Evolutionary conservation across 1,140 invertebrate genomes (phyloP), one percentile per base, ranked within the genome.

Genomic region (Drosophila carrolli): DNA sequence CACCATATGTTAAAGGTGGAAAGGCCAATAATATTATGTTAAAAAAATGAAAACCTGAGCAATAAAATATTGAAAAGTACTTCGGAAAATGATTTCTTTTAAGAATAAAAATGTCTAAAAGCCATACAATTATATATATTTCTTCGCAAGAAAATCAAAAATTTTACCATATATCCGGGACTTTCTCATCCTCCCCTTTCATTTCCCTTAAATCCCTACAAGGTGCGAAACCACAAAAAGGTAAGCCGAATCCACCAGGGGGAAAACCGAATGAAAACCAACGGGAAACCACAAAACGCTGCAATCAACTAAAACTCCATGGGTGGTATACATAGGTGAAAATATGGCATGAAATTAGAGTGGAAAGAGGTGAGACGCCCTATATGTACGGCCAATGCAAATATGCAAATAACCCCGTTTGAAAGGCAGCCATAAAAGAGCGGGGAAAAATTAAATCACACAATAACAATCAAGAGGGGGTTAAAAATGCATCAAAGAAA

Each of bases 141-240:
- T 13, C 46, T 47, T 47, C 27, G 23, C 27, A 7, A 13, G 23
- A 47, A 27, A 47, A 47, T 13, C 5, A 8, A 9, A 50, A 14
- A 50, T 14, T 10, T 4, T 1, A 14, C 1, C 11, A 37, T 10
- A 32, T 14, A 44, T 7, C 32, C 23, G 8, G 13, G 35, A 68
- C 50, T 43, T 14, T 43, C 9, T 32, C 37, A 75, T 59, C 60
- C 58, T 27, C 13, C 63, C 59, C 68, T 44, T 44, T 23, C 16
- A 14, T 19, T 16, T 48, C 19, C 55, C 32, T 10, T n/a, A 35
- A 54, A 58, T 61, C 29, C 57, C 19, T 32, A 68, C 71, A 62
- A 79, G 80, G 75, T 81, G 62, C 41, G 83, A 86, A 86, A 88
- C 83, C 83, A 63, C 75, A 86, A 76, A 88, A 77, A 77, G 59